These are phyloP conservation scores for Oreochromis aureus DNA, from an alignment of 2,113 vertebrate species.

Conservation along the genomic window DNA sequence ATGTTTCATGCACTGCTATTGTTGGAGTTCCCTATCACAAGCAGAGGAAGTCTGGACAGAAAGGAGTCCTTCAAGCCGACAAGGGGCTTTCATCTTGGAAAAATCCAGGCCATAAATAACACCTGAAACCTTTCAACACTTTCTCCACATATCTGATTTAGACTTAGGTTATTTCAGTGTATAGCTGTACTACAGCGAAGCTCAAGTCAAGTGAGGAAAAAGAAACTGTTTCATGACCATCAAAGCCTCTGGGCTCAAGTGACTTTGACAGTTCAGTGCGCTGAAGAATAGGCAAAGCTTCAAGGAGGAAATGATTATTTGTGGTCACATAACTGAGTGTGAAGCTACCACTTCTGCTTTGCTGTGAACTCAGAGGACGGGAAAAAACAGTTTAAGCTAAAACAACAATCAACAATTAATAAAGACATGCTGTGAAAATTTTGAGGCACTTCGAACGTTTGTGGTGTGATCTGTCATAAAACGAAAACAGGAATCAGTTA, in stretches of 20 bases:
- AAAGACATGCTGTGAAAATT: not conserved
- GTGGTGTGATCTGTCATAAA: not conserved
- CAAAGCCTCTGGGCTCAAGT: not conserved
- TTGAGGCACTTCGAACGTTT: not conserved
- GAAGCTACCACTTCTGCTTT: slow-evolving; percentile 29
- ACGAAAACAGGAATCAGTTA: slow-evolving; percentile 10
- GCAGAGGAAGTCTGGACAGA: slow-evolving; percentile 2
- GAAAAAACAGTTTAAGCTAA: not conserved
- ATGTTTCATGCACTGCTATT: slow-evolving; percentile 32
- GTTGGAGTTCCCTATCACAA: not conserved
- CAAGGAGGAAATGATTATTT: slow-evolving; percentile 1
- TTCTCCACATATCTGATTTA: not conserved
- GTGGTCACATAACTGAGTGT: not conserved
- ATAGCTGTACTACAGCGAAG: not conserved
- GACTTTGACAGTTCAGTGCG: not conserved
- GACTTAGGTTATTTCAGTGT: not conserved
- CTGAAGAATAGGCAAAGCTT: not conserved
- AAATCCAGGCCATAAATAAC: not conserved
- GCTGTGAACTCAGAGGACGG: not conserved
- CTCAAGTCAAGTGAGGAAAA: not conserved
- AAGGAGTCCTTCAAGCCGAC: not conserved
- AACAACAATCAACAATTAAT: not conserved
- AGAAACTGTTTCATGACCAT: not conserved
- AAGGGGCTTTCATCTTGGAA: not conserved
- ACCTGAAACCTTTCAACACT: not conserved